Conservation (phyloP, 2,797 vertebrate species). For the Astyanax mexicanus region DNA sequence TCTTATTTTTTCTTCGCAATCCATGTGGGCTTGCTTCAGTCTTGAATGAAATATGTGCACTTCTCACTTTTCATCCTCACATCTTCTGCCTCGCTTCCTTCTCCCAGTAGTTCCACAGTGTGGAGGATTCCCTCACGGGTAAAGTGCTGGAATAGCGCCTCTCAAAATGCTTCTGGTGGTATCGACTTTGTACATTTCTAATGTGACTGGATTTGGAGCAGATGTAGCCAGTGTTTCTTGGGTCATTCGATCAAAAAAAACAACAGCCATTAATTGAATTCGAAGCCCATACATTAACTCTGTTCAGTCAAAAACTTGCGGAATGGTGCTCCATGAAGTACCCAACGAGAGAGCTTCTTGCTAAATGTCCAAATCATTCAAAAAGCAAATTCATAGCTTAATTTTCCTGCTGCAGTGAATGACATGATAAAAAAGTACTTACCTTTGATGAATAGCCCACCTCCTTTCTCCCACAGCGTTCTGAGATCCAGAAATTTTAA, state of each 20-base stretch:
- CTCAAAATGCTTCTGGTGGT: conserved; percentile 3
- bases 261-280: conserved; percentile 7
- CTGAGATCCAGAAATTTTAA: too few relatives aligned
- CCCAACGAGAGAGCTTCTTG: neutral
- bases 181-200: conserved; percentile 11
- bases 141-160: conserved; percentile 37
- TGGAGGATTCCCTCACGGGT: conserved; percentile 21
- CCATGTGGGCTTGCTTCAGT: conserved; percentile 64
- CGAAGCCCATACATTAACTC: neutral
- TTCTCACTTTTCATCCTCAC: conserved; percentile 20
- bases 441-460: too few relatives aligned
- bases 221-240: conserved; percentile 16
- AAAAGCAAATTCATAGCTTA: too few relatives aligned
- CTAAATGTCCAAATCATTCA: neutral
- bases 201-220: conserved; percentile 14
- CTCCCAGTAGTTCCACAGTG: conserved; percentile 31
- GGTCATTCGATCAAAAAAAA: conserved; percentile 14
- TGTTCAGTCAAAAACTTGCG: neutral
- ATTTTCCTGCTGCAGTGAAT: neutral
- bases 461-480: too few relatives aligned
- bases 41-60: conserved; percentile 65
- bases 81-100: conserved; percentile 26
- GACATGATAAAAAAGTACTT: too few relatives aligned
- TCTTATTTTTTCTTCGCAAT: conserved; percentile 58
- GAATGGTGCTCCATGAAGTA: neutral